Base-by-base conservation (phyloP, 2,113 vertebrate genomes). In the Chitala chitala region DNA sequence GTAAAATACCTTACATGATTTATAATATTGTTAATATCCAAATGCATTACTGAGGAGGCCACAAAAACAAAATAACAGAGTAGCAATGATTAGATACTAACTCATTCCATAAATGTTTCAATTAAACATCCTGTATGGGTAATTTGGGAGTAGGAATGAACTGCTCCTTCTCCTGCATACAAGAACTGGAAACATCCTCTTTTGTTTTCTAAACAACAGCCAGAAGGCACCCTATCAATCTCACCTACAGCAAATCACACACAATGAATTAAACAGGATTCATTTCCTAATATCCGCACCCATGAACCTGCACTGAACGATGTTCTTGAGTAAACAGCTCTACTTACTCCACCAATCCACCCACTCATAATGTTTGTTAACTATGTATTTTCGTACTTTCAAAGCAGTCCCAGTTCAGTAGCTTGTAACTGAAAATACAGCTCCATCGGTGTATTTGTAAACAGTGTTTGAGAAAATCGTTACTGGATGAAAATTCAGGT, bases 361-460 rank as follows among this genome's bases (percentile, higher is more conserved):
- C 36, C n/a, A 4, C n/a, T 40, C 42, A 56, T 69, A 73, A 81
- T 77, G 75, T 72, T 8, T 72, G 71, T 71, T 76, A 55, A 54
- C 26, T 72, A 48, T 20, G 17, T 22, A 56, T 20, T 42, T 71
- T 17, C 44, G n/a, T 7, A 48, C 36, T 55, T 69, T 26, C 46
- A 71, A 20, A 29, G 50, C 33, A 38, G 15, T 7, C 20, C 26
- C 22, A 24, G 17, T 20, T 38, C 20, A n/a, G 50, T 3, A 51
- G 51, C 17, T 7, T 59, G 22, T 46, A 29, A 58, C n/a, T 46
- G 15, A 46, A 17, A 56, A 72, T 42, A 29, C 24, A 58, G n/a
- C 13, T 38, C 51, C 12, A 1, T 72, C 4, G 15, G 36, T n/a
- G 33, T 5, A 63, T 15, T 56, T 44, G 1, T 26, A 75, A 29